phyloP scores from a whole-genome alignment of 2,888 invertebrate species.

The Helleia helle region DNA sequence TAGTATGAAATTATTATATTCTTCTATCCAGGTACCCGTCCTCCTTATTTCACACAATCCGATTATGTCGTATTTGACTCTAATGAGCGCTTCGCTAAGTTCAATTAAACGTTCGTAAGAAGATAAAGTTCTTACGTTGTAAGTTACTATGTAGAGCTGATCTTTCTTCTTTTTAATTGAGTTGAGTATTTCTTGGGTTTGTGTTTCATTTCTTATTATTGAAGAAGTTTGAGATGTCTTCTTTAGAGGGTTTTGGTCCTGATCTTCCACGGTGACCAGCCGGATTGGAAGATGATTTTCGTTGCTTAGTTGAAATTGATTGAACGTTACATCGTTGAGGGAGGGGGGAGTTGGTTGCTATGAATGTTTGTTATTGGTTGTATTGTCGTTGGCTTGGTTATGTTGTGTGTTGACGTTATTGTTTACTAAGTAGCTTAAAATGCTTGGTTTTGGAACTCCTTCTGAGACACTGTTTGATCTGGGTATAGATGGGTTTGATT shows the following conservation, averaged over 20 bases:
- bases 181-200: too few relatives aligned
- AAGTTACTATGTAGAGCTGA: constrained; percentile 3
- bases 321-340: not conserved
- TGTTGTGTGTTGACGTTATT: constrained; percentile 8
- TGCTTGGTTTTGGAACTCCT: constrained; percentile 18
- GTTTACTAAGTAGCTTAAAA: constrained; percentile 18
- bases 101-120: constrained; percentile 20
- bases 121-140: constrained; percentile 15
- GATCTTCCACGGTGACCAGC: constrained; percentile 14
- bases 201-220: too few relatives aligned
- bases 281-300: constrained; percentile 13
- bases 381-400: constrained; percentile 8
- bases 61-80: constrained; percentile 23
- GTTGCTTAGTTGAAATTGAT: constrained; percentile 8
- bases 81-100: constrained; percentile 16
- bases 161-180: not conserved
- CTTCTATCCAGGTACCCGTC: constrained; percentile 22
- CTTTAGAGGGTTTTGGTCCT: constrained; percentile 13
- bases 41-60: constrained; percentile 23
- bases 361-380: constrained; percentile 9
- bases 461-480: constrained; percentile 5
- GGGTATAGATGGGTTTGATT: not conserved
- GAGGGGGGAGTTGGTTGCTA: constrained; percentile 15
- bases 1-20: constrained; percentile 21
- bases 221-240: not conserved